phyloP scores from a whole-genome alignment of 2,797 vertebrate species.

The Melanotaenia pygmaea region DNA sequence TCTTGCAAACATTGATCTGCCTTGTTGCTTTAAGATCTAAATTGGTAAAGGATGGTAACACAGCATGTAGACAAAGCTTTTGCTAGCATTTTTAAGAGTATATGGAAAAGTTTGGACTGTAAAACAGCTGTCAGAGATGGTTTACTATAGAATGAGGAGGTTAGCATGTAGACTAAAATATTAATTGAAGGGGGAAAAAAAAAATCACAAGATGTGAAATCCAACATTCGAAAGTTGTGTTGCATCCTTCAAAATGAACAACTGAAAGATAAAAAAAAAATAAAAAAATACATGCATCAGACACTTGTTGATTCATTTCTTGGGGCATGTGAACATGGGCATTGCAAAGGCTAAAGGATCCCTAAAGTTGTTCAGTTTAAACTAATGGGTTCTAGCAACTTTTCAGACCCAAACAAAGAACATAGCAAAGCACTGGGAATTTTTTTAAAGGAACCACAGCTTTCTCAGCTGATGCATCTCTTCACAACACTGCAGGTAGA shows the following conservation, averaged over 20 bases:
- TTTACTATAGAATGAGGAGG: not conserved
- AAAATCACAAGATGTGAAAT: not conserved
- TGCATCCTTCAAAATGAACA: not conserved
- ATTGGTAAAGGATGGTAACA: not conserved
- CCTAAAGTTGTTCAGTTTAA: not conserved
- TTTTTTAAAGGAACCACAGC: not conserved
- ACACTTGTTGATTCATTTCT: not conserved
- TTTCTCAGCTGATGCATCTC: not conserved
- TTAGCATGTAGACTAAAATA: not conserved
- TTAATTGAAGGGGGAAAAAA: too few species aligned
- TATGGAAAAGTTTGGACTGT: not conserved
- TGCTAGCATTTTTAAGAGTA: not conserved
- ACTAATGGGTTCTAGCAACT: not conserved
- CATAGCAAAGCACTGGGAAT: not conserved
- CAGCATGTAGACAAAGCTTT: not conserved
- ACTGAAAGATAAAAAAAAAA: not conserved
- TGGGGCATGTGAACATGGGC: not conserved
- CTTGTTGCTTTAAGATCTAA: conserved; percentile 1
- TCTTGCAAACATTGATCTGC: not conserved
- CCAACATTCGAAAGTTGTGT: not conserved
- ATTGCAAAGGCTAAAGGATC: not conserved
- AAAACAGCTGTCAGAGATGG: not conserved
- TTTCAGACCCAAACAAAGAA: not conserved
- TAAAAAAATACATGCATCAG: too few species aligned
- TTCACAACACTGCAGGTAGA: not conserved